These are phyloP conservation scores for Gopherus flavomarginatus DNA, from an alignment of 2,113 vertebrate species.

Conservation along the genomic window DNA sequence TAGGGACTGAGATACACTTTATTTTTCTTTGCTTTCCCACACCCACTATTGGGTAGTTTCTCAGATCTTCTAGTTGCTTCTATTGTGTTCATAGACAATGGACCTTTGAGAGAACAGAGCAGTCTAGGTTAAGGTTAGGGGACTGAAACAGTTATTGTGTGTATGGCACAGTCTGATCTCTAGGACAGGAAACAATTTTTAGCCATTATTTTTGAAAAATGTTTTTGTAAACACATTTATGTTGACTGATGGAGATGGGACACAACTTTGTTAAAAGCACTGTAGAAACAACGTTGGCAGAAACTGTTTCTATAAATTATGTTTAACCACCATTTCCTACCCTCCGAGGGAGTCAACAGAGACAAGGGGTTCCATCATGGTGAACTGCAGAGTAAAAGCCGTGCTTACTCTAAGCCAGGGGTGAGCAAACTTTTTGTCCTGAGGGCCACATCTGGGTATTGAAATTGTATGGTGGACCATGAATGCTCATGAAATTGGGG, in stretches of 20 bases:
- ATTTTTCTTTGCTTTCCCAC: background rate
- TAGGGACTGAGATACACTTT: background rate
- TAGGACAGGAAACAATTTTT: background rate
- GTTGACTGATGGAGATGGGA: background rate
- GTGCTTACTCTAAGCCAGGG: background rate
- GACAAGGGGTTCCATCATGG: fast-evolving
- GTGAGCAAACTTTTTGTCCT: too few relatives aligned
- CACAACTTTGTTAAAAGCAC: background rate
- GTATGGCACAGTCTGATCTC: background rate
- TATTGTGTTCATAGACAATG: fast-evolving
- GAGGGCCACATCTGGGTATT: too few relatives aligned
- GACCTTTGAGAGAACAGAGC: background rate
- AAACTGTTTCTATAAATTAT: fast-evolving
- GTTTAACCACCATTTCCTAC: background rate
- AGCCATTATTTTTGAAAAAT: background rate
- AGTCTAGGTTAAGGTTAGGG: fast-evolving
- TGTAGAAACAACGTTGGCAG: background rate
- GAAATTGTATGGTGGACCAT: too few relatives aligned
- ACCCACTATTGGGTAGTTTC: background rate
- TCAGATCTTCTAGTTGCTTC: background rate
- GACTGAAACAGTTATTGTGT: fast-evolving
- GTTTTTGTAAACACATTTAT: background rate
- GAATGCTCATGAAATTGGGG: too few relatives aligned
- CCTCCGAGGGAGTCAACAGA: background rate
- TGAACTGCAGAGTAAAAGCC: background rate